These are phyloP conservation scores for Girardinichthys multiradiatus DNA, from an alignment of 2,113 vertebrate genomes.

Conservation along the genomic window DNA sequence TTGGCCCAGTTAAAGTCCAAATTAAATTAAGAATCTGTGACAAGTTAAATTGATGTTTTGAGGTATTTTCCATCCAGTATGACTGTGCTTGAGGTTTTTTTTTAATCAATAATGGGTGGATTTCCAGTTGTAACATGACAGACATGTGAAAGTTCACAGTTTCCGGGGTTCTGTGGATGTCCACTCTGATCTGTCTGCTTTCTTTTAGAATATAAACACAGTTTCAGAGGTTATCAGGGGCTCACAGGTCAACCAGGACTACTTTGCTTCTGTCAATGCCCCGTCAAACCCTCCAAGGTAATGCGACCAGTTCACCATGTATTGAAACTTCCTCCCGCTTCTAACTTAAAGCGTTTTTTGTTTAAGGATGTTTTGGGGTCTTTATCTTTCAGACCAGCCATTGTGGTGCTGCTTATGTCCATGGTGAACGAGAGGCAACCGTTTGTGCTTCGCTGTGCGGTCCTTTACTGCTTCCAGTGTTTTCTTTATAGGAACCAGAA, in stretches of 20 bases:
- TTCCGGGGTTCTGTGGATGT: not conserved
- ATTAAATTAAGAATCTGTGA: no score
- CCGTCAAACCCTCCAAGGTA: conserved; percentile 97
- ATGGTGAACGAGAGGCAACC: conserved; percentile 98
- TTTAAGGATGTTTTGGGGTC: not conserved
- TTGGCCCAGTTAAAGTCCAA: no score
- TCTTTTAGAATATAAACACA: conserved; percentile 94
- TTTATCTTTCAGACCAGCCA: conserved; percentile 85
- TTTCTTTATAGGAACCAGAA: conserved; percentile 98
- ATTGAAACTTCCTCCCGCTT: not conserved
- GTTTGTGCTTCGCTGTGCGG: conserved; percentile 94
- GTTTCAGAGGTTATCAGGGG: conserved; percentile 98
- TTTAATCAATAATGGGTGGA: no score
- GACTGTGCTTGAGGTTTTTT: no score
- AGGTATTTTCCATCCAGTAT: no score
- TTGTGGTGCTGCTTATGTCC: conserved; percentile 97
- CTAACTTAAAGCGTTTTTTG: not conserved
- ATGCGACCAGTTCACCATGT: not conserved
- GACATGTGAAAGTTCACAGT: not conserved
- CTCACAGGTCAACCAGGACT: conserved; percentile 96
- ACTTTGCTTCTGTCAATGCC: conserved; percentile 98
- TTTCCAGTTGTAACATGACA: no score
- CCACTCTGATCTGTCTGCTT: conserved; percentile 4
- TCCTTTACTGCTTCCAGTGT: conserved; percentile 99
- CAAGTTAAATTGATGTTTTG: no score